phyloP scores from a whole-genome alignment of 2,113 vertebrate species.

The Haemorhous mexicanus region DNA sequence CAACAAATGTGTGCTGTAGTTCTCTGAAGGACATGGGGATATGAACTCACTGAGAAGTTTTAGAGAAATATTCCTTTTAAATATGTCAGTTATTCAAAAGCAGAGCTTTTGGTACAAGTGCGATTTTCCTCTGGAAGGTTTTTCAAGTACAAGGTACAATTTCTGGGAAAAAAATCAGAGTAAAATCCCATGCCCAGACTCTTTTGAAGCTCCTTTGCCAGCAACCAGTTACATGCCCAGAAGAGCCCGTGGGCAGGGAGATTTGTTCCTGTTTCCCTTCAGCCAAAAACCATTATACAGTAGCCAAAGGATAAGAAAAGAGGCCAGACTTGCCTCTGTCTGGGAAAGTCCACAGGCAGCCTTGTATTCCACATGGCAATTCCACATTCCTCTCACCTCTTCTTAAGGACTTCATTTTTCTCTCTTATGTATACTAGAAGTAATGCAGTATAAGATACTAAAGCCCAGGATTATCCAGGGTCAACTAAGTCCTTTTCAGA shows the following conservation, averaged over 20 bases:
- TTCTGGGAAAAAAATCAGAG: background rate
- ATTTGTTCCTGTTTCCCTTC: background rate
- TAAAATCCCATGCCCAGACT: background rate
- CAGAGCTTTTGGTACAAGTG: background rate
- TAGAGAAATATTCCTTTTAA: background rate
- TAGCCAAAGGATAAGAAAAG: background rate
- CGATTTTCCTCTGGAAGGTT: background rate
- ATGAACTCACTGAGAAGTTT: background rate
- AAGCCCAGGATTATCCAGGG: background rate
- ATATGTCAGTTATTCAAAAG: background rate
- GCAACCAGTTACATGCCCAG: background rate
- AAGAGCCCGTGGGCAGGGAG: background rate
- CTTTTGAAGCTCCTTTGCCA: background rate
- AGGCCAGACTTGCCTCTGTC: background rate
- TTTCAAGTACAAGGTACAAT: background rate
- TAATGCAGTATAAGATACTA: background rate
- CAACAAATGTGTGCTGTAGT: background rate
- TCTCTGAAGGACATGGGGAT: background rate
- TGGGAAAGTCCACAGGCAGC: background rate
- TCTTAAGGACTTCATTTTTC: background rate
- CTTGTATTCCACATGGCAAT: background rate
- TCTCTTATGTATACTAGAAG: background rate
- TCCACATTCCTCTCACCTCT: background rate
- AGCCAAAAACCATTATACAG: background rate
- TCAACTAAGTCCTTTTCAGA: background rate